Base-by-base conservation (phyloP, 2,113 vertebrate genomes). In the Pseudopodoces humilis region DNA sequence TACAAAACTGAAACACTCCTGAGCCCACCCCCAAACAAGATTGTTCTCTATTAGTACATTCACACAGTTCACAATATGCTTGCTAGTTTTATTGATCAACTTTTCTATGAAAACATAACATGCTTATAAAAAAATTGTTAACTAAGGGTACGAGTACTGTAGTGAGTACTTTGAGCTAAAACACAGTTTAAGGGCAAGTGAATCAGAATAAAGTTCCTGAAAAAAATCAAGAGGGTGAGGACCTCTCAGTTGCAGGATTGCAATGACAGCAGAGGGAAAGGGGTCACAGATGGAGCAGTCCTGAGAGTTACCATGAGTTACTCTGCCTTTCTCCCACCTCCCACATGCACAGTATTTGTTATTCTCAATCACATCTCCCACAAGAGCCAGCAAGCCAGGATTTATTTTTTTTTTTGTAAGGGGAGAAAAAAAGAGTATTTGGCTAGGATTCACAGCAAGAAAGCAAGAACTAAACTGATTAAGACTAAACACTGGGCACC, bases 401-500 rank as follows among this genome's bases (percentile, higher is more conserved):
- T 62, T 81, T 43, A 39, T 39, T 52, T 46, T 79, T 50, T 67
- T 53, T 46, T 21, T 65, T 18, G 7, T 50, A 49, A 41, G 28
- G 33, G 28, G 6, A 6, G 1, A 13, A 10, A 35, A 35, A 28
- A 10, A 11, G 39, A 28, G 33, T 59, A 53, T 86, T 79, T 96
- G 92, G 81, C 91, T 33, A 87, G 67, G 56, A 94, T 92, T 90
- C 72, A 93, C 71, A 1, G 83, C 76, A 92, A 94, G 71, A 95
- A 96, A 89, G 71, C 88, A 95, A 94, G 84, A 92, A 85, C 91
- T 92, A 94, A 96, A 95, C 84, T 92, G 94, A 88, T 97, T 92
- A 96, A 96, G 85, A 94, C 90, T 93, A 95, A 97, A 96, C 89
- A 94, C 21, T 84, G 92, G 95, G 93, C 94, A 95, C 53, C 80